Percentiles rank a stretch among this genome's conserved stretches.
Evolutionary conservation across 64 coral and sea anemone species (phyloP).

Genomic region (Pocillopora verrucosa): DNA sequence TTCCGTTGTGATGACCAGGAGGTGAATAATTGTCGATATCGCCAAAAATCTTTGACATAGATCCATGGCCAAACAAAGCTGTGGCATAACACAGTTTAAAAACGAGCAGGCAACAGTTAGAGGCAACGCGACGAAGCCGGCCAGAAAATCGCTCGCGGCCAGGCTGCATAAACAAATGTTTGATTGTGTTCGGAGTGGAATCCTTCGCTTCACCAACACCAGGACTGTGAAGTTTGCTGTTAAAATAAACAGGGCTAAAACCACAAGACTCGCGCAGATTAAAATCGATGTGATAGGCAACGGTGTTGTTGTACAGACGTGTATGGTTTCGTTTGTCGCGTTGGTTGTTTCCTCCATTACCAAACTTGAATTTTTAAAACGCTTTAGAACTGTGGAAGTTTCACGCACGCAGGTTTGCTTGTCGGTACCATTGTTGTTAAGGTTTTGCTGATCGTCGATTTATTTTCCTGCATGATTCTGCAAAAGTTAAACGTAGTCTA

Average conservation of each 20-base stretch:
- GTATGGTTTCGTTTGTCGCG: neutral
- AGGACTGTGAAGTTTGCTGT: constrained; percentile 4
- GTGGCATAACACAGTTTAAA: neutral
- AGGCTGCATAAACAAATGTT: constrained; percentile 25
- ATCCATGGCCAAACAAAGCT: constrained; percentile 14
- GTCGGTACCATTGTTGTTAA: too few species aligned
- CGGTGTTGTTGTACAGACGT: neutral
- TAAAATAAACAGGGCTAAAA: neutral
- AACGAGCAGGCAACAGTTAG: neutral
- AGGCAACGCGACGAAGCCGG: constrained; percentile 10
- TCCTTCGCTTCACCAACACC: neutral
- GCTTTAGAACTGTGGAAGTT: too few species aligned
- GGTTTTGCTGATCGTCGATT: too few species aligned
- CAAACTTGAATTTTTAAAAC: too few species aligned
- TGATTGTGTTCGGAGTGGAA: neutral
- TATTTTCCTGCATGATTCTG: too few species aligned
- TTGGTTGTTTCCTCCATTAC: neutral
- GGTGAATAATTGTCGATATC: constrained; percentile 32
- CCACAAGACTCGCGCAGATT: neutral
- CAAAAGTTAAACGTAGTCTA: too few species aligned
- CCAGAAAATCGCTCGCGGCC: constrained; percentile 3
- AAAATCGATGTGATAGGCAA: neutral
- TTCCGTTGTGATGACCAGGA: constrained; percentile 30
- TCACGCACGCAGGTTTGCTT: too few species aligned
- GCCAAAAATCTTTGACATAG: constrained; percentile 27